Evolutionary conservation across 2,113 vertebrate genomes (phyloP).

Genomic region (Lucifuga dentata): DNA sequence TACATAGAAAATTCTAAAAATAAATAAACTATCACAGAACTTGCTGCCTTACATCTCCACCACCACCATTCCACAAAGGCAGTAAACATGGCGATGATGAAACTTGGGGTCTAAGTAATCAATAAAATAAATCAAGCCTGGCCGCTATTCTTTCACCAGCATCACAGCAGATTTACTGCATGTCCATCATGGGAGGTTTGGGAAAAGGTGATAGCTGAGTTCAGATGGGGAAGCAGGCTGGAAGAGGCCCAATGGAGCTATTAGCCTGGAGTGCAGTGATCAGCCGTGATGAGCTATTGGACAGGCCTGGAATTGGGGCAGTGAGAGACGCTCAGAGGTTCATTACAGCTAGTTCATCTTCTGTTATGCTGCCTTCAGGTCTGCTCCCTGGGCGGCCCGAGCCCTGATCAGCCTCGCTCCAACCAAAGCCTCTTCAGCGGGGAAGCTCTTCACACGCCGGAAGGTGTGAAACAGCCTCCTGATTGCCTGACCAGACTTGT

Average conservation of each 20-base stretch:
- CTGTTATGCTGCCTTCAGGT: conserved; percentile 53
- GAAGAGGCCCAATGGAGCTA: conserved; percentile 51
- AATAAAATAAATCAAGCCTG: conserved; percentile 50
- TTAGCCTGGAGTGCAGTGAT: conserved; percentile 68
- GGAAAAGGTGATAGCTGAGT: conserved; percentile 25
- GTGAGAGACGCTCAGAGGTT: conserved; percentile 57
- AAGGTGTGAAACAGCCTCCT: conserved; percentile 22
- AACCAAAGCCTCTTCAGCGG: conserved; percentile 22
- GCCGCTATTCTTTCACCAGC: conserved; percentile 18
- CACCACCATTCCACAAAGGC: too few species aligned
- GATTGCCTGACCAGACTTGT: conserved; percentile 36
- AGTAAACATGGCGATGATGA: conserved; percentile 6
- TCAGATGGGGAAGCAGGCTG: background rate
- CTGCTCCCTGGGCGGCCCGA: background rate
- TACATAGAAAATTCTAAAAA: too few species aligned
- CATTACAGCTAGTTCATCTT: conserved; percentile 70
- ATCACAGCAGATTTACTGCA: conserved; percentile 57
- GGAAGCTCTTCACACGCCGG: conserved; percentile 8
- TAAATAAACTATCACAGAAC: too few species aligned
- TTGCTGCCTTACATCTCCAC: too few species aligned
- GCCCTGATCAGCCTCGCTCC: conserved; percentile 12
- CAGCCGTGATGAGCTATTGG: conserved; percentile 69
- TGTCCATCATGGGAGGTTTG: conserved; percentile 44
- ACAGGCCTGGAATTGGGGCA: conserved; percentile 52
- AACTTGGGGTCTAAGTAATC: conserved; percentile 47